Conservation (phyloP, 2,113 vertebrate species). For the Nestor notabilis region DNA sequence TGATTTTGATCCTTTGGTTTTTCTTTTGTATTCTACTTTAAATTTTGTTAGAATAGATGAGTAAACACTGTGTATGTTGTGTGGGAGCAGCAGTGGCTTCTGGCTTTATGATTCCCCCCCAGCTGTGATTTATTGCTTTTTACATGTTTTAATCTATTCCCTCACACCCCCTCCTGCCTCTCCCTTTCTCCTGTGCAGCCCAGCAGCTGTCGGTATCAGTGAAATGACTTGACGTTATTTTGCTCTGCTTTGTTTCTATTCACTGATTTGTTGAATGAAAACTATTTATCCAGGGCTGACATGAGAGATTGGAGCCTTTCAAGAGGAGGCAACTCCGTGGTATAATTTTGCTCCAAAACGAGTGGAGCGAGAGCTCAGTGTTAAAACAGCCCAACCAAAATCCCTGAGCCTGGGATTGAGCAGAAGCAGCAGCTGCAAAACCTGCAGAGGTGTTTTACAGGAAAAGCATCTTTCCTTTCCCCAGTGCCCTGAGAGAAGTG, state of each 20-base stretch:
- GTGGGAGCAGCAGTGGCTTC: background rate
- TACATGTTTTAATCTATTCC: conserved; percentile 60
- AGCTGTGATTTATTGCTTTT: conserved; percentile 53
- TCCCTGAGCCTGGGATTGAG: accelerated
- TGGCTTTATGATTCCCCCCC: conserved; percentile 14
- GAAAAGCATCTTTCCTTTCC: background rate
- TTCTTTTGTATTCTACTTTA: background rate
- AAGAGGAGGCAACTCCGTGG: background rate
- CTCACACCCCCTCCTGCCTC: background rate
- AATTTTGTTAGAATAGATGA: background rate
- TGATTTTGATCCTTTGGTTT: background rate
- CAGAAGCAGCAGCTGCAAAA: background rate
- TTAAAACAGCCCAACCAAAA: background rate
- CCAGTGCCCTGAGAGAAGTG: background rate
- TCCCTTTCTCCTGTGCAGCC: background rate
- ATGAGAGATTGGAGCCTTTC: background rate
- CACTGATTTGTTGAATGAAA: conserved; percentile 70
- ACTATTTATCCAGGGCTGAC: conserved; percentile 46
- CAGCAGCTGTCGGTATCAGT: conserved; percentile 60
- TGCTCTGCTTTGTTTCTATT: conserved; percentile 56
- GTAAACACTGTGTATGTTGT: background rate
- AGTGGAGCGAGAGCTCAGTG: background rate
- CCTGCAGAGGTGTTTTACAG: background rate
- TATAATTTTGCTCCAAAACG: conserved; percentile 14
- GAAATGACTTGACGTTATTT: conserved; percentile 48